Percentiles rank a stretch among this genome's conserved stretches.
Conservation (phyloP, 37 sponge, comb jelly and placozoan genomes). For the Ephydatia muelleri region DNA sequence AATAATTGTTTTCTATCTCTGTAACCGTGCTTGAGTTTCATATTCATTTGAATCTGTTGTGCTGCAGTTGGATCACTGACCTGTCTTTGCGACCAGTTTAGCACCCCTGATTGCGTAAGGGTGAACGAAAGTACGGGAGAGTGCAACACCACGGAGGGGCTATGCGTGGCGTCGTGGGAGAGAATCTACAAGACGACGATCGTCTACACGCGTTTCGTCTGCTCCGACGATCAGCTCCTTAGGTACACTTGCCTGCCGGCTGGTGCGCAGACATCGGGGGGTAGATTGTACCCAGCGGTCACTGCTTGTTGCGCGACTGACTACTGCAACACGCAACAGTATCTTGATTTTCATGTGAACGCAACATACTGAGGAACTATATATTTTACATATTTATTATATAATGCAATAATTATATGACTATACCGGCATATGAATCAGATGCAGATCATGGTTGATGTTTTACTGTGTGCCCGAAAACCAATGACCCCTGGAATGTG, state of each 20-base stretch:
- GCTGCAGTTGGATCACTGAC: not conserved
- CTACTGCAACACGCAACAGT: not conserved
- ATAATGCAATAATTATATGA: too few species aligned
- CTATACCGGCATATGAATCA: too few species aligned
- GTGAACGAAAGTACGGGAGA: not conserved
- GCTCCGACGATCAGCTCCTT: not conserved
- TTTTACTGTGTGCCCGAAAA: too few species aligned
- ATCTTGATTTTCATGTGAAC: not conserved
- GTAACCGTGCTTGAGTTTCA: too few species aligned
- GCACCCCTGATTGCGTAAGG: not conserved
- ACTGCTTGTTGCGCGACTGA: not conserved
- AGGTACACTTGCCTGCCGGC: not conserved
- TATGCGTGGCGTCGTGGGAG: not conserved
- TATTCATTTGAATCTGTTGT: too few species aligned
- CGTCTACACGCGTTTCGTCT: not conserved
- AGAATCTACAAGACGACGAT: not conserved
- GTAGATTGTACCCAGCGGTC: not conserved
- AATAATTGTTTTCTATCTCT: too few species aligned
- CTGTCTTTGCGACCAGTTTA: not conserved
- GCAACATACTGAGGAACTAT: not conserved
- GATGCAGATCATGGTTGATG: too few species aligned
- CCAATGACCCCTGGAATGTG: too few species aligned
- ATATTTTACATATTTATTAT: too few species aligned
- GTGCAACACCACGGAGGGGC: not conserved
- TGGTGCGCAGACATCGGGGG: not conserved